Base-by-base conservation (phyloP, 2,888 invertebrate species). In the Dynastes grantii region DNA sequence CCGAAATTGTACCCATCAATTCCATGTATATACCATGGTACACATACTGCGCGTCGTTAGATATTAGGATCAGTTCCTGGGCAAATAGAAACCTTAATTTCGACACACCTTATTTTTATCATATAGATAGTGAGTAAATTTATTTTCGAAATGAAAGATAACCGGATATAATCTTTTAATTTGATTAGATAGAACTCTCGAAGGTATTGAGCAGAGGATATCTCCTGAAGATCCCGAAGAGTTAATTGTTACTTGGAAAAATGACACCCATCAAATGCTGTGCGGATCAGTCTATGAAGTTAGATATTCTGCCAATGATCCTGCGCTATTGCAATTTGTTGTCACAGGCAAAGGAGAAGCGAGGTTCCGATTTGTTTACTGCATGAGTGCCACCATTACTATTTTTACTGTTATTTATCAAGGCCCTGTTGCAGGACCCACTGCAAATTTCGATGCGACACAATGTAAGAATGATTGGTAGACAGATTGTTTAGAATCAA, bases 351-450 rank as follows among this genome's bases (percentile, higher is more conserved):
- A 9, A 0, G 27, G 27, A 9, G 32, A 63, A 11, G 63, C 63
- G n/a, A 63, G 32, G 11, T 63, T 63, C 29, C 29, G 63, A 13
- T 63, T 63, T 27, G 32, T 63, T 63, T 63, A 63, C 27, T 63
- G 63, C 32, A 9, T 55, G 16, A 22, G 0, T 8, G n/a, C 11
- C 55, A 1, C 55, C 6, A 6, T 55, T 6, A 1, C 5, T 16
- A 55, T 55, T 22, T 0, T 2, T 3, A 55, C 55, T 2, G 3
- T 55, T 8, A 6, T 0, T 1, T 3, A 5, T n/a, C n/a, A 55
- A 2, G 16, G 55, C n/a, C 0, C 2, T 8, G 5, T n/a, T 6
- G 13, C n/a, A 16, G 55, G 55, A 0, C 55, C 55, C 2, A 5
- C 5, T 0, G 16, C 55, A 6, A 0, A 16, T 22, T 9, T 63